Conservation (phyloP, 2,888 invertebrate genomes). For the Microdon myrmicae region DNA sequence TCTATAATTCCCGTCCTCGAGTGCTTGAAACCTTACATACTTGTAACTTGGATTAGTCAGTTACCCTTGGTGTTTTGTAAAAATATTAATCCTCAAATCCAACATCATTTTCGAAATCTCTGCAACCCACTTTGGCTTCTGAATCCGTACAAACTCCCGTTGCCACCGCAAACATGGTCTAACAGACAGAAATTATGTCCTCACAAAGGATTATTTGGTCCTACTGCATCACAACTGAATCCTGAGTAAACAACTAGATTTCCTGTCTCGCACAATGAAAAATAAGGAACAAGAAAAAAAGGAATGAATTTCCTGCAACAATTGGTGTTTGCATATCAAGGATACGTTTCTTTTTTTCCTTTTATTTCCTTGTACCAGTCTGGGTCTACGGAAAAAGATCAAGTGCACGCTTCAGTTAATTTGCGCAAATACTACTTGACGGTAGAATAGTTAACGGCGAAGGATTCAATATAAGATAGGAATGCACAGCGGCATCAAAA, state of each 20-base stretch:
- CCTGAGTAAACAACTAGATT: constrained; percentile 17
- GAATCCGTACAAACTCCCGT: too few species aligned
- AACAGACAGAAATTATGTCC: too few species aligned
- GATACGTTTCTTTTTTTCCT: constrained; percentile 7
- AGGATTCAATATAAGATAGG: constrained; percentile 17
- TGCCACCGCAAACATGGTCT: too few species aligned
- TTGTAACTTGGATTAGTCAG: too few species aligned
- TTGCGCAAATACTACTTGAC: constrained; percentile 40
- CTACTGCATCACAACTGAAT: constrained; percentile 19
- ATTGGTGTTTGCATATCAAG: constrained; percentile 28
- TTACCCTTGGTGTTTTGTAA: too few species aligned
- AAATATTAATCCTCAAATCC: too few species aligned
- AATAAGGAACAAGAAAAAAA: constrained; percentile 21
- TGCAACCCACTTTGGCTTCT: too few species aligned
- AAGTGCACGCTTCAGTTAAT: constrained; percentile 50
- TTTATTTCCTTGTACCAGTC: background rate
- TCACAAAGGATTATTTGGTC: too few species aligned
- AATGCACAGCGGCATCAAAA: constrained; percentile 20
- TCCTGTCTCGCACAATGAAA: constrained; percentile 18
- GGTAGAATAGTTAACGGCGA: constrained; percentile 11
- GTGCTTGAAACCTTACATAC: too few species aligned
- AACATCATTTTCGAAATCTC: too few species aligned
- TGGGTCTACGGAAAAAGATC: constrained; percentile 32
- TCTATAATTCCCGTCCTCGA: too few species aligned
- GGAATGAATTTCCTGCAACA: constrained; percentile 21